A percentile compares a stretch with the other conserved stretches of the same genome.
phyloP scores from a whole-genome alignment of 1,140 invertebrate genomes.

The Tetramorium parvispinum region DNA sequence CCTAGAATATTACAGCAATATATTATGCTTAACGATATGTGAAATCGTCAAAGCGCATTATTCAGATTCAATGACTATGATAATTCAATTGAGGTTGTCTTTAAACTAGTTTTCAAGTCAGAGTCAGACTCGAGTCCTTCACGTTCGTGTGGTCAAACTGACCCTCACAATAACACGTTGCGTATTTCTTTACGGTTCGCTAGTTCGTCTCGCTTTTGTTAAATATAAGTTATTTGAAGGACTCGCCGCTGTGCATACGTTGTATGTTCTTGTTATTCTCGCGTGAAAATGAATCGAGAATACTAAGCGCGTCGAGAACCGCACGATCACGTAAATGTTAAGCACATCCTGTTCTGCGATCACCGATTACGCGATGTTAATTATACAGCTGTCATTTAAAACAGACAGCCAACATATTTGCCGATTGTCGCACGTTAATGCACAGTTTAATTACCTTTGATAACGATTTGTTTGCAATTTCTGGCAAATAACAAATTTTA shows the following conservation, averaged over 20 bases:
- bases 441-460: conserved; percentile 13
- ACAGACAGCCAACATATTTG: conserved; percentile 12
- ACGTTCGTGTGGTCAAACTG: neutral
- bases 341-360: neutral
- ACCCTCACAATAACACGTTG: neutral
- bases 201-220: conserved; percentile 19
- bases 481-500: neutral
- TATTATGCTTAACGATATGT: neutral
- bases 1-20: neutral
- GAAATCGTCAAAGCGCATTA: neutral
- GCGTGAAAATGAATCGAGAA: conserved; percentile 10
- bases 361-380: conserved; percentile 5
- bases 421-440: conserved; percentile 16
- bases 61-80: neutral
- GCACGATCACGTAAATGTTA: neutral
- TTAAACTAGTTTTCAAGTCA: neutral
- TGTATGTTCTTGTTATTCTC: neutral
- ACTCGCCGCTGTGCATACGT: neutral
- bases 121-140: neutral
- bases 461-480: conserved; percentile 34
- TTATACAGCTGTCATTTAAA: conserved; percentile 32
- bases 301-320: neutral
- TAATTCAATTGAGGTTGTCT: neutral
- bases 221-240: conserved; percentile 38
- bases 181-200: neutral